These are phyloP conservation scores for Lacanobia oleracea DNA, from an alignment of 2,888 invertebrate genomes.

Conservation along the genomic window DNA sequence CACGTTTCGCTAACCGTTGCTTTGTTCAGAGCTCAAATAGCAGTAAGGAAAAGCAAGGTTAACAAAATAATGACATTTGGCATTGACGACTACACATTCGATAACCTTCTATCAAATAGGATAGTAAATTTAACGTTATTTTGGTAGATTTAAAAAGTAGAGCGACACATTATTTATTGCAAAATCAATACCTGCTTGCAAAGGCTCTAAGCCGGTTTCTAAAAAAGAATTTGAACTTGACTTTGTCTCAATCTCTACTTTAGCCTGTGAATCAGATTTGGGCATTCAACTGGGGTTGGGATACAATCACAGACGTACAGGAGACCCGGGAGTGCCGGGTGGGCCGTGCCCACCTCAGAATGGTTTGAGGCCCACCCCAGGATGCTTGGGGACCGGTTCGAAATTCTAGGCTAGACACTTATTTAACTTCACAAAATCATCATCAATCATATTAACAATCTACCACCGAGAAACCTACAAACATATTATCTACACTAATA, in stretches of 20 bases:
- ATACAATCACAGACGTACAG: too few relatives aligned
- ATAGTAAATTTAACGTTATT: neutral
- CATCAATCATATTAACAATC: too few relatives aligned
- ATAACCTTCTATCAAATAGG: neutral
- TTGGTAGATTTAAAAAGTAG: neutral
- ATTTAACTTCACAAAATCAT: too few relatives aligned
- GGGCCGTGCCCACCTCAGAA: too few relatives aligned
- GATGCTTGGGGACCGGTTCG: too few relatives aligned
- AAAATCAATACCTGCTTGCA: neutral
- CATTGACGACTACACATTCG: constrained; percentile 13
- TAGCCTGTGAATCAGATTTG: neutral
- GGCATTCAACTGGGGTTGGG: too few relatives aligned
- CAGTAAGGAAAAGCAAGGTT: neutral
- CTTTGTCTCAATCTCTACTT: neutral
- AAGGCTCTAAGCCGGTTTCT: neutral
- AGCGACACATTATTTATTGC: neutral
- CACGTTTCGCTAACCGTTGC: neutral
- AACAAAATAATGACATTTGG: neutral
- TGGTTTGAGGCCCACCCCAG: too few relatives aligned
- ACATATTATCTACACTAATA: too few relatives aligned
- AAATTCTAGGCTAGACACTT: too few relatives aligned
- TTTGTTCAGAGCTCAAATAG: neutral
- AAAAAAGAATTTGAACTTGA: neutral
- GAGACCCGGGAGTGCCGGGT: too few relatives aligned
- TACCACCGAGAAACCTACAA: too few relatives aligned